These are phyloP conservation scores for Hyperopisus bebe DNA, from an alignment of 2,113 vertebrate genomes.

Conservation along the genomic window DNA sequence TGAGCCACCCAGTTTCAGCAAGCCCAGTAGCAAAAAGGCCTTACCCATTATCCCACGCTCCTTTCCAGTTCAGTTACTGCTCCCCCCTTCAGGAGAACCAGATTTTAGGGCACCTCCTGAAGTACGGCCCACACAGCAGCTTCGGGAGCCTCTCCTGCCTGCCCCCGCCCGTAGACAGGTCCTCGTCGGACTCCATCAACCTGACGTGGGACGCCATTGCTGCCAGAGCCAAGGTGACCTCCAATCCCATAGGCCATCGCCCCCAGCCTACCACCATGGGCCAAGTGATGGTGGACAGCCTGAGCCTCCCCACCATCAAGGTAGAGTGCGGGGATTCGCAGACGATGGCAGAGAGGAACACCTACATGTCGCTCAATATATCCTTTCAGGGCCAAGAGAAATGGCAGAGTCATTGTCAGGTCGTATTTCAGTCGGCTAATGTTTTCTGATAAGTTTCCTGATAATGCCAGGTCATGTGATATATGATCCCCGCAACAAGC, in stretches of 20 bases:
- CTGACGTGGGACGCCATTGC: conserved; percentile 64
- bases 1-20: conserved; percentile 46
- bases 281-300: conserved; percentile 47
- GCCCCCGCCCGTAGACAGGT: conserved; percentile 47
- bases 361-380: conserved; percentile 74
- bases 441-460: not conserved
- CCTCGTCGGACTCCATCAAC: conserved; percentile 54
- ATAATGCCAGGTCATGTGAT: not conserved
- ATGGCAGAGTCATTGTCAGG: not conserved
- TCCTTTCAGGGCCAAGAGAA: conserved; percentile 66
- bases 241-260: conserved; percentile 60
- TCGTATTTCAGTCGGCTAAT: not conserved
- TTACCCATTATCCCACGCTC: conserved; percentile 50
- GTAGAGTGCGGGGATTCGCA: conserved; percentile 59
- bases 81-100: conserved; percentile 63
- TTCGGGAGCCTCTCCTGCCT: conserved; percentile 52
- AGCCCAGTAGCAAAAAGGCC: conserved; percentile 56
- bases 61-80: conserved; percentile 55
- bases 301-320: conserved; percentile 66
- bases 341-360: conserved; percentile 46
- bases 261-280: conserved; percentile 43
- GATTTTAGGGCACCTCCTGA: conserved; percentile 70
- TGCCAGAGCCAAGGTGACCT: conserved; percentile 58
- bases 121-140: conserved; percentile 50
- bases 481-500: not conserved